Conservation (phyloP, 2,113 vertebrate genomes). For the Pyxicephalus adspersus region DNA sequence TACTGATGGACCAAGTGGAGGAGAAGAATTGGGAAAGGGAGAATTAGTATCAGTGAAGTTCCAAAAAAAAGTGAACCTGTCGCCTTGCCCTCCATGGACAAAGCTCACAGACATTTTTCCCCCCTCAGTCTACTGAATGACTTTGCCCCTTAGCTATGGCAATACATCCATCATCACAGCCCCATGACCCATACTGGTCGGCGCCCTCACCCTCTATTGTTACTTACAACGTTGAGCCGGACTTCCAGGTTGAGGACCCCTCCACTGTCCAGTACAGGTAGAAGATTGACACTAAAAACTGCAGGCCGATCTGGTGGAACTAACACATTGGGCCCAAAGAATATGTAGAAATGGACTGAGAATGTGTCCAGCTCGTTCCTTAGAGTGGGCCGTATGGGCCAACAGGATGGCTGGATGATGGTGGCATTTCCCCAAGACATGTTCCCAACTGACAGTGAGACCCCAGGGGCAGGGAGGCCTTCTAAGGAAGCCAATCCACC, state of each 20-base stretch:
- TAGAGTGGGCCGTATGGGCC: conserved; percentile 91
- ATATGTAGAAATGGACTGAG: conserved; percentile 98
- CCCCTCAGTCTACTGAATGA: background rate
- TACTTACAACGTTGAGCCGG: conserved; percentile 88
- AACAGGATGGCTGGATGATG: conserved; percentile 71
- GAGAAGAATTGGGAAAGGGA: no score
- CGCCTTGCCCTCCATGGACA: background rate
- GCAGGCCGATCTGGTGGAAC: conserved; percentile 86
- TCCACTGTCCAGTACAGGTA: conserved; percentile 94
- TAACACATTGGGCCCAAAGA: conserved; percentile 93
- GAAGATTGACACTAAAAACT: conserved; percentile 90
- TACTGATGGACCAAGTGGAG: no score
- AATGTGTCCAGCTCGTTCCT: conserved; percentile 97
- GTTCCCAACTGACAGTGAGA: conserved; percentile 68
- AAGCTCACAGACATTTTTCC: background rate
- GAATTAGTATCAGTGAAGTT: no score
- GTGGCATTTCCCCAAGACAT: conserved; percentile 58
- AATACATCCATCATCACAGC: background rate
- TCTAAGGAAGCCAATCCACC: conserved; percentile 79
- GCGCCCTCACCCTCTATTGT: background rate
- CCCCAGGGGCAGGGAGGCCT: conserved; percentile 66
- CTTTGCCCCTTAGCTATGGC: background rate
- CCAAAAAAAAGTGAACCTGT: no score
- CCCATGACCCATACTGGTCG: background rate
- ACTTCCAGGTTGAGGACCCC: conserved; percentile 95